These are phyloP conservation scores for Apamea monoglypha DNA, from an alignment of 2,888 invertebrate species.

Conservation along the genomic window DNA sequence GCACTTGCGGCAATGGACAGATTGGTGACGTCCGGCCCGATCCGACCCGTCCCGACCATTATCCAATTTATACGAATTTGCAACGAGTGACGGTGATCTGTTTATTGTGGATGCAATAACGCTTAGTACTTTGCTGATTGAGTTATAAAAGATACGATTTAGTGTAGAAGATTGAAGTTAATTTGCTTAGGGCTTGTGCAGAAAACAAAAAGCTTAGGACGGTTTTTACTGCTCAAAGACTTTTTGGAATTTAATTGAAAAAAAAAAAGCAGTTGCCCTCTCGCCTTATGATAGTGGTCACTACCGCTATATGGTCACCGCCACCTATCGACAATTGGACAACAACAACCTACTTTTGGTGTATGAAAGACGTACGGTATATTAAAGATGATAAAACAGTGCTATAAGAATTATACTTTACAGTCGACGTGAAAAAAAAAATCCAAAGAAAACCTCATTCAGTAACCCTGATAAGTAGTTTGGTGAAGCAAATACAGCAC, in stretches of 20 bases:
- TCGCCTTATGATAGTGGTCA: background rate
- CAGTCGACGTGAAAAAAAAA: background rate
- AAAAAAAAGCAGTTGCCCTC: background rate
- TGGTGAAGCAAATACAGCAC: background rate
- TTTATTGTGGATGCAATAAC: conserved; percentile 61
- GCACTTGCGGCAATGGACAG: conserved; percentile 78
- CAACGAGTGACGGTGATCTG: conserved; percentile 63
- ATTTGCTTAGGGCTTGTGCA: background rate
- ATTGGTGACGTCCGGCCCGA: conserved; percentile 86
- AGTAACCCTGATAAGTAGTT: background rate
- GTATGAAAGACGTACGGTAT: background rate
- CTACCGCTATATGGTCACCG: background rate
- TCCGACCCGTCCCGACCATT: conserved; percentile 72
- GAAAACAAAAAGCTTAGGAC: background rate
- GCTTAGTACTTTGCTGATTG: conserved; percentile 60
- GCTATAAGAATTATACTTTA: background rate
- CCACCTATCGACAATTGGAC: background rate
- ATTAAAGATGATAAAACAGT: background rate
- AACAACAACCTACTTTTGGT: background rate
- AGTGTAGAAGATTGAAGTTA: conserved; percentile 6
- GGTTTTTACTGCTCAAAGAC: background rate
- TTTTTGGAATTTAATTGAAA: background rate
- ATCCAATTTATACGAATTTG: conserved; percentile 81
- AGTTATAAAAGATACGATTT: conserved; percentile 51
- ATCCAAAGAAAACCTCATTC: background rate